A percentile compares a stretch with the other conserved stretches of the same genome.
Evolutionary conservation across 2,797 vertebrate species (phyloP).

Genomic region (Tachyglossus aculeatus): DNA sequence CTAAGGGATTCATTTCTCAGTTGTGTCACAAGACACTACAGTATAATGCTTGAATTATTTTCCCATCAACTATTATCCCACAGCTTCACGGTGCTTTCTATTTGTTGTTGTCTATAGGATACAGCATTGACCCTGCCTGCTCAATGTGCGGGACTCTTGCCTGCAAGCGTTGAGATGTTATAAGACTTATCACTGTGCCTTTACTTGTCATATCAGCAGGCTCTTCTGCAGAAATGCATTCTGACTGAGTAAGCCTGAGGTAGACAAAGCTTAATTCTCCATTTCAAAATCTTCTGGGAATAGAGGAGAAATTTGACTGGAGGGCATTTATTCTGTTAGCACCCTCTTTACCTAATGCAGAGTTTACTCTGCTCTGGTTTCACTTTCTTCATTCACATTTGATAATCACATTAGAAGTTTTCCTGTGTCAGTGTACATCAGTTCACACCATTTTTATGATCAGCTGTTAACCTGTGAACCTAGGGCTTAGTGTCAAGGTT

Average conservation of each 20-base stretch:
- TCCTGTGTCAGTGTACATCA: slow-evolving; percentile 27
- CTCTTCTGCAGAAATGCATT: slow-evolving; percentile 76
- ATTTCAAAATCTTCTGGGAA: slow-evolving; percentile 71
- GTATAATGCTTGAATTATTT: slow-evolving; percentile 64
- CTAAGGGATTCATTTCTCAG: slow-evolving; percentile 64
- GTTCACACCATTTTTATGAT: slow-evolving; percentile 36
- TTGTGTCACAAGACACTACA: slow-evolving; percentile 47
- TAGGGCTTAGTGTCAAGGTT: slow-evolving; percentile 26
- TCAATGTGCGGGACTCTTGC: slow-evolving; percentile 53
- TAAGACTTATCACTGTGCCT: slow-evolving; percentile 57
- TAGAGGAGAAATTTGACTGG: slow-evolving; percentile 68
- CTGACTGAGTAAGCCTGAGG: slow-evolving; percentile 75
- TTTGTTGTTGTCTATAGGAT: slow-evolving; percentile 53
- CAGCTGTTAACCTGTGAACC: slow-evolving; percentile 35
- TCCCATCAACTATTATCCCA: slow-evolving; percentile 58
- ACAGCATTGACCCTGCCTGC: slow-evolving; percentile 53
- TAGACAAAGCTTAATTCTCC: slow-evolving; percentile 75
- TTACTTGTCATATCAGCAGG: slow-evolving; percentile 73
- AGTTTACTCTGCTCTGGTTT: slow-evolving; percentile 67
- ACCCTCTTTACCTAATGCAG: slow-evolving; percentile 70
- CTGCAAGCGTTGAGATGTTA: slow-evolving; percentile 60
- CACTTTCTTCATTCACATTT: slow-evolving; percentile 62
- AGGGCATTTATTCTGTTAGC: slow-evolving; percentile 70
- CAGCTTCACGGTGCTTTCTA: slow-evolving; percentile 51
- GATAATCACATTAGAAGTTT: slow-evolving; percentile 60